Percentiles rank a stretch among this genome's conserved stretches.
Conservation (phyloP, 2,888 invertebrate species). For the Euphydryas editha region DNA sequence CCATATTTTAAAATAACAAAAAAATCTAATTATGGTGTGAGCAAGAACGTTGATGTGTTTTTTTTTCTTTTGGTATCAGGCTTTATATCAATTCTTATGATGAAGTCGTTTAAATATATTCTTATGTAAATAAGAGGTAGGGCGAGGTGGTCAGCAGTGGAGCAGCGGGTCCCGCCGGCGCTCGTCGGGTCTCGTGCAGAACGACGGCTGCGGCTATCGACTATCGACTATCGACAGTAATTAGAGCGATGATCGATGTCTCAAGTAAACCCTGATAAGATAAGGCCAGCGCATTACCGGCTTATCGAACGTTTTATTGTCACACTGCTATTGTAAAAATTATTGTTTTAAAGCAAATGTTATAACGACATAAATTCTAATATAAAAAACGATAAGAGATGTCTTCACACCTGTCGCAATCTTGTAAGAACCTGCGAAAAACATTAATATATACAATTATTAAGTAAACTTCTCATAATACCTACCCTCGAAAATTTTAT, state of each 20-base stretch:
- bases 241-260: conserved; percentile 79
- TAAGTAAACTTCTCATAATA: too few species aligned
- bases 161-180: neutral
- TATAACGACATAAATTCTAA: conserved; percentile 26
- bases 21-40: too few species aligned
- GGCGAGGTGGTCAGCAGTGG: neutral
- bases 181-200: neutral
- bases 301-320: conserved; percentile 63
- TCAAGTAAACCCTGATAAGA: conserved; percentile 69
- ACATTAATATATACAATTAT: too few species aligned
- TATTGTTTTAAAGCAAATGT: conserved; percentile 34
- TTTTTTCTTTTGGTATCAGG: too few species aligned
- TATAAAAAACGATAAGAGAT: conserved; percentile 15
- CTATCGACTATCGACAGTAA: conserved; percentile 53
- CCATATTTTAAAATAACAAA: too few species aligned
- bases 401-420: neutral
- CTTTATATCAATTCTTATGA: too few species aligned
- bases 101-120: too few species aligned
- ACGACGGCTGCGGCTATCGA: too few species aligned
- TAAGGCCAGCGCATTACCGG: conserved; percentile 54
- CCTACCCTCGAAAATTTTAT: too few species aligned
- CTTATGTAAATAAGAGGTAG: neutral
- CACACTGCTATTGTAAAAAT: conserved; percentile 34
- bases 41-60: too few species aligned
- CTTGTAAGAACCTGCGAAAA: neutral